Conservation (phyloP, 2,888 invertebrate genomes). For the Smittia aterrima region DNA sequence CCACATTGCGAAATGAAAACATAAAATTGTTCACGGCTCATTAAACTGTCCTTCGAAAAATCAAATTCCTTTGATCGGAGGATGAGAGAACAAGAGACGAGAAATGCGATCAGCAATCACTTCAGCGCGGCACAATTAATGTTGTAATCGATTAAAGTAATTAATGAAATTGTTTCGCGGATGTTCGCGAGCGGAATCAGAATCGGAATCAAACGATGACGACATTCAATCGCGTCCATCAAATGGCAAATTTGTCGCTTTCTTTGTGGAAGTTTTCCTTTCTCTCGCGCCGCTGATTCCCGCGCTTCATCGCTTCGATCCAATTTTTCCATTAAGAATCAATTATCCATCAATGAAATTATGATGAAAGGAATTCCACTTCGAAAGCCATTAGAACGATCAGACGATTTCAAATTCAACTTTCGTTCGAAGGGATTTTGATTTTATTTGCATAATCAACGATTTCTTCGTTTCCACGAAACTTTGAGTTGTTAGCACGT, state of each 20-base stretch:
- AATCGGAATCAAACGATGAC: background rate
- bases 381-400: background rate
- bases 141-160: slow-evolving; percentile 36
- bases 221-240: slow-evolving; percentile 34
- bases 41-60: background rate
- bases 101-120: slow-evolving; percentile 22
- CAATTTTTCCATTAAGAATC: slow-evolving; percentile 6
- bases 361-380: background rate
- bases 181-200: background rate
- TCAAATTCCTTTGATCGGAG: too few species aligned
- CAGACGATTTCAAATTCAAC: background rate
- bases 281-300: slow-evolving; percentile 3
- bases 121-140: slow-evolving; percentile 25
- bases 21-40: background rate
- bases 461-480: background rate
- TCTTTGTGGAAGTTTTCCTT: background rate
- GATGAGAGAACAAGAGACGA: too few species aligned
- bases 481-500: background rate
- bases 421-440: background rate
- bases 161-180: slow-evolving; percentile 31
- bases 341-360: slow-evolving; percentile 11
- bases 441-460: slow-evolving; percentile 7
- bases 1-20: background rate
- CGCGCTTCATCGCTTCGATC: slow-evolving; percentile 19
- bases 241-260: slow-evolving; percentile 40